phyloP scores from a whole-genome alignment of 2,888 invertebrate species.

The Sericinus montela region DNA sequence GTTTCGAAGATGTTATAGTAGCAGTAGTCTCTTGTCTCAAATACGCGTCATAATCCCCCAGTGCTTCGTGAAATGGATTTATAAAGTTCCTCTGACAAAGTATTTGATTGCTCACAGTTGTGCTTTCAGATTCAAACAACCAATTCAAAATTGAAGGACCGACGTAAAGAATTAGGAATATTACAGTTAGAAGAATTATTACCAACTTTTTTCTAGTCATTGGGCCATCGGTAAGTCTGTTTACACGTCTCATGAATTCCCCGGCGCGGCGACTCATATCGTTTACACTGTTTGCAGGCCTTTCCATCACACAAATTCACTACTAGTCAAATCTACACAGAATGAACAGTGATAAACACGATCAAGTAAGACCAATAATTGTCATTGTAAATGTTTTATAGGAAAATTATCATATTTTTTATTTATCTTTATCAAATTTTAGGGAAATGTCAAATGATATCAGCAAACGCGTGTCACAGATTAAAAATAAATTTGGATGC shows the following conservation, averaged over 20 bases:
- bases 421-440: constrained; percentile 18
- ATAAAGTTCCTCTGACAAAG: constrained; percentile 84
- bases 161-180: constrained; percentile 81
- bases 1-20: constrained; percentile 67
- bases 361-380: constrained; percentile 38
- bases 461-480: constrained; percentile 6
- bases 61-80: constrained; percentile 79
- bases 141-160: constrained; percentile 82
- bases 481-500: constrained; percentile 10
- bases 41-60: constrained; percentile 83
- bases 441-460: constrained; percentile 16
- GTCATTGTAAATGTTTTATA: constrained; percentile 36
- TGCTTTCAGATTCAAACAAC: constrained; percentile 74
- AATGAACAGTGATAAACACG: constrained; percentile 7
- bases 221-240: constrained; percentile 68
- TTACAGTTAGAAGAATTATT: constrained; percentile 70
- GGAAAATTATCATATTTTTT: constrained; percentile 18
- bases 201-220: constrained; percentile 72
- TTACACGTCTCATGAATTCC: constrained; percentile 62
- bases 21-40: constrained; percentile 79
- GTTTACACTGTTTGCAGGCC: constrained; percentile 44
- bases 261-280: constrained; percentile 70
- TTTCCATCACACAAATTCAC: constrained; percentile 55
- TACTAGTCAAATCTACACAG: constrained; percentile 20
- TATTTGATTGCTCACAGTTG: constrained; percentile 69